Evolutionary conservation across 1,140 invertebrate genomes (phyloP).

Genomic region (Brachionus rotundiformis): DNA sequence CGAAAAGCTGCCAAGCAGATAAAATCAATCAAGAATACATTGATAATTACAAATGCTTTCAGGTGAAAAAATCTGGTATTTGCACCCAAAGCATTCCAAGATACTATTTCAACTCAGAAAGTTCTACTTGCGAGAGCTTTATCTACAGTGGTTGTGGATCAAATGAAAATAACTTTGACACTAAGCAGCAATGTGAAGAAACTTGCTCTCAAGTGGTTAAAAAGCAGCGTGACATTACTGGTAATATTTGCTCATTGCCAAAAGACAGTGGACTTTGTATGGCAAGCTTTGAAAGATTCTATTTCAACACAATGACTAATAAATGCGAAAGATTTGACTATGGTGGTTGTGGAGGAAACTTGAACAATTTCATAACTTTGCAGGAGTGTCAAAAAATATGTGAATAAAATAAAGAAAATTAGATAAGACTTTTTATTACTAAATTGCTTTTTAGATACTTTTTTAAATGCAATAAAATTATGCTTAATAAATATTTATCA

Average conservation of each 20-base stretch:
- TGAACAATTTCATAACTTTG: slow-evolving; percentile 73
- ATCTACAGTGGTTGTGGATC: not conserved
- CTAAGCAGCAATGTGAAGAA: not conserved
- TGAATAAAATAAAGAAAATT: not conserved
- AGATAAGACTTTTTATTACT: not conserved
- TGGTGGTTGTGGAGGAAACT: slow-evolving; percentile 53
- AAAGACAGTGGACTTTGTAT: slow-evolving; percentile 66
- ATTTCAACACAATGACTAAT: slow-evolving; percentile 55
- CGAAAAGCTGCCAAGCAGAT: not conserved
- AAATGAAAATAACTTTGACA: slow-evolving; percentile 26
- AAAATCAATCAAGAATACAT: not conserved
- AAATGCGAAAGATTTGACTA: slow-evolving; percentile 61
- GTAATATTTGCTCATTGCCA: not conserved
- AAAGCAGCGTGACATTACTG: not conserved
- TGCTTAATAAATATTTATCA: not conserved
- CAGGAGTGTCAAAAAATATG: slow-evolving; percentile 75
- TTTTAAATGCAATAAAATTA: not conserved
- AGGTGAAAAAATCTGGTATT: not conserved
- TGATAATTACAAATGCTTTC: not conserved
- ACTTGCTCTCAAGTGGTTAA: not conserved
- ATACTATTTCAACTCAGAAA: not conserved
- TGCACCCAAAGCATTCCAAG: not conserved
- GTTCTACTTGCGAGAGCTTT: not conserved
- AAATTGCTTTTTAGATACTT: not conserved
- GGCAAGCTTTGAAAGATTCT: slow-evolving; percentile 62